Conservation (phyloP, 2,113 vertebrate genomes). For the Carettochelys insculpta region DNA sequence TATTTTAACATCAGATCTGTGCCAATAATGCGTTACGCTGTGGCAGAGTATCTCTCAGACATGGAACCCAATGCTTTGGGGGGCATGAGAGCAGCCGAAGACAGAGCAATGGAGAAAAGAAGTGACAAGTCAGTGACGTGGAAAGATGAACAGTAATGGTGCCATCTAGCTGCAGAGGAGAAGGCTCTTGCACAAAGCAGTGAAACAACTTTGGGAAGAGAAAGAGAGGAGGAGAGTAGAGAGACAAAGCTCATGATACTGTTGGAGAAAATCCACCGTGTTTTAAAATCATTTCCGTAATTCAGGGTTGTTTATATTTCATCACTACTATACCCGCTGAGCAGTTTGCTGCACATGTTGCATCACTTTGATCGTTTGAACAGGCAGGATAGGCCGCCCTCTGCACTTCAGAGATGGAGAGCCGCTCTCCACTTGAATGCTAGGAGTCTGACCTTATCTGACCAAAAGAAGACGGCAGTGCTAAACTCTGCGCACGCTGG, state of each 20-base stretch:
- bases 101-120: background rate
- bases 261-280: background rate
- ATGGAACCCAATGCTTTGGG: background rate
- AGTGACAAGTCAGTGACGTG: background rate
- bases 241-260: background rate
- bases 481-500: background rate
- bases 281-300: background rate
- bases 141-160: rapidly evolving
- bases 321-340: background rate
- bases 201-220: background rate
- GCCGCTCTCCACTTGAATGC: background rate
- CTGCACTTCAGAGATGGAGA: background rate
- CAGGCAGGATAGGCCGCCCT: background rate
- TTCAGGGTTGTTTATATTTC: background rate
- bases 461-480: background rate
- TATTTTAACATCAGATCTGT: conserved; percentile 36
- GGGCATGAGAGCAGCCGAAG: background rate
- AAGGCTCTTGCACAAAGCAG: rapidly evolving
- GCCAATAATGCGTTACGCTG: conserved; percentile 34
- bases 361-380: rapidly evolving
- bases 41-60: background rate
- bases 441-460: background rate
- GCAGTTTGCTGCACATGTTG: background rate
- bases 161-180: background rate
- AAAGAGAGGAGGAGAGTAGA: background rate